Percentiles rank a stretch among this genome's conserved stretches.
phyloP scores from a whole-genome alignment of 1,140 invertebrate genomes.

The Bombus confusus region DNA sequence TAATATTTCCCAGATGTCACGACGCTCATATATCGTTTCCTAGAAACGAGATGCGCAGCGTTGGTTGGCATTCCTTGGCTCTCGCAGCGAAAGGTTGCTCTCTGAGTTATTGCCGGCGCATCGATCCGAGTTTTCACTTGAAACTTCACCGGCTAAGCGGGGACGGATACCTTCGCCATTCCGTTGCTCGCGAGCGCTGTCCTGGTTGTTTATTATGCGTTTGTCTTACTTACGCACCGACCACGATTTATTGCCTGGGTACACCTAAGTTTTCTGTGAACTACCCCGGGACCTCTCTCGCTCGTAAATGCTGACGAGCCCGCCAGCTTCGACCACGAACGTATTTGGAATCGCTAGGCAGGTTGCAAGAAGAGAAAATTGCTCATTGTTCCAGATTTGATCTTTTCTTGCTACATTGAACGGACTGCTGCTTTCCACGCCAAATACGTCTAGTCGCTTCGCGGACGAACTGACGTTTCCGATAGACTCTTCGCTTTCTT shows the following conservation, averaged over 20 bases:
- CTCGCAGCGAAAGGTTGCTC: constrained; percentile 42
- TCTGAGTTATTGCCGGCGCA: constrained; percentile 51
- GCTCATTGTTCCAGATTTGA: constrained; percentile 47
- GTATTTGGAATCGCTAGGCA: constrained; percentile 26
- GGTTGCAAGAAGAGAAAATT: constrained; percentile 32
- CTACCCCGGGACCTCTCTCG: constrained; percentile 11
- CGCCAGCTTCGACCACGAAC: constrained; percentile 6
- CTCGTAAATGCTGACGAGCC: constrained; percentile 40
- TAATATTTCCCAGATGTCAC: constrained; percentile 49
- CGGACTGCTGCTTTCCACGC: not conserved
- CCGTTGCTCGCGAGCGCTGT: constrained; percentile 30
- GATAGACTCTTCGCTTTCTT: not conserved
- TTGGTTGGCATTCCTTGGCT: constrained; percentile 16
- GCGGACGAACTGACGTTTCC: not conserved
- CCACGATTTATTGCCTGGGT: constrained; percentile 24
- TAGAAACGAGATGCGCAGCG: constrained; percentile 35
- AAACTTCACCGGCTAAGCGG: not conserved
- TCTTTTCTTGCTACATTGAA: constrained; percentile 1
- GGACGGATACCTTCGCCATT: constrained; percentile 2
- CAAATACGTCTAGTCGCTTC: constrained; percentile 5
- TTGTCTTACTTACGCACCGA: constrained; percentile 54
- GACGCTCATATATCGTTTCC: constrained; percentile 37
- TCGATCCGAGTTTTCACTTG: constrained; percentile 57
- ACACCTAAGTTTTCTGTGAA: constrained; percentile 26
- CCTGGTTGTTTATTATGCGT: constrained; percentile 53